phyloP scores from a whole-genome alignment of 2,888 invertebrate species.

The Pollenia griseotomentosa region DNA sequence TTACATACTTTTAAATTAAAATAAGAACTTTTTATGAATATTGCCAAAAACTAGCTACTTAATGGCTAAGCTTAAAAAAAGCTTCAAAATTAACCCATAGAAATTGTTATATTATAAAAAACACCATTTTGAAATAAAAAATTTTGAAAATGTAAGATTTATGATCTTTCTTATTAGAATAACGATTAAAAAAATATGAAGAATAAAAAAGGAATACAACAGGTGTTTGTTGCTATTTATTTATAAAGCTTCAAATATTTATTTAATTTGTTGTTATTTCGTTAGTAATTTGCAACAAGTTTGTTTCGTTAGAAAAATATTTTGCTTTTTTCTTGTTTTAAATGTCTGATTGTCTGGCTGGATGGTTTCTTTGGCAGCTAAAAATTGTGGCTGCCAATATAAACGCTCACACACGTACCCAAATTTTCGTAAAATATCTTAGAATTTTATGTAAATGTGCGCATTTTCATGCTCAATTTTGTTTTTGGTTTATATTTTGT shows the following conservation, averaged over 20 bases:
- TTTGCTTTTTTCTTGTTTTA: slow-evolving; percentile 11
- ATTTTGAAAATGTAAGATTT: slow-evolving; percentile 38
- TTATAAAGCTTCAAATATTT: slow-evolving; percentile 18
- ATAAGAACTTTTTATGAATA: too few species aligned
- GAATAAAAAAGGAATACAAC: slow-evolving; percentile 16
- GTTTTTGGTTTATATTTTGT: slow-evolving; percentile 35
- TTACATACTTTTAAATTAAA: too few species aligned
- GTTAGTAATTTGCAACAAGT: slow-evolving; percentile 38
- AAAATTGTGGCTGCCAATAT: neutral
- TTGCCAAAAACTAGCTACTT: too few species aligned
- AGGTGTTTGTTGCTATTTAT: slow-evolving; percentile 40
- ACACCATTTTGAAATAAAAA: neutral
- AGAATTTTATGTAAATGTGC: slow-evolving; percentile 1
- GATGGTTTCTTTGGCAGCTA: slow-evolving; percentile 4
- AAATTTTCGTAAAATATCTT: neutral
- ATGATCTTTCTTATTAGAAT: neutral
- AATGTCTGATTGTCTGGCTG: slow-evolving; percentile 40
- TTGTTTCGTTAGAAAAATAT: slow-evolving; percentile 15
- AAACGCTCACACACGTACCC: neutral
- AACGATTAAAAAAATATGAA: neutral
- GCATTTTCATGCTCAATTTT: slow-evolving; percentile 9
- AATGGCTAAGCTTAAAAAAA: too few species aligned
- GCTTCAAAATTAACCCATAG: too few species aligned
- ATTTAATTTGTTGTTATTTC: slow-evolving; percentile 19
- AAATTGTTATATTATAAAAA: neutral